Conservation (phyloP, 2,113 vertebrate genomes). For the Ceuthmochares aereus region DNA sequence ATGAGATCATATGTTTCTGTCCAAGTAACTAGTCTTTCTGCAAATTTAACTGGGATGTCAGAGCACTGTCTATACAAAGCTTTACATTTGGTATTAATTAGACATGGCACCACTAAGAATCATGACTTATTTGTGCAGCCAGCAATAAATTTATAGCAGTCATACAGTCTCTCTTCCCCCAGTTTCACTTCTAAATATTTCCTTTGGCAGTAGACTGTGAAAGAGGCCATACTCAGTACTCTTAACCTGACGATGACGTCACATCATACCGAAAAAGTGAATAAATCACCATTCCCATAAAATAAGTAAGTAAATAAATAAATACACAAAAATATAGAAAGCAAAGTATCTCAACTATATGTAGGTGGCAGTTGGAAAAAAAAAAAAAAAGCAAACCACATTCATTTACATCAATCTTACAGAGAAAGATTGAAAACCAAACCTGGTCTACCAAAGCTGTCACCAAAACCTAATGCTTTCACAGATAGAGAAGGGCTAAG, state of each 20-base stretch:
- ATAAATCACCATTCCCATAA: not conserved
- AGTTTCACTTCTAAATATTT: slow-evolving; percentile 48
- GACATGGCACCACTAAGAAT: not conserved
- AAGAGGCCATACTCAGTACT: not conserved
- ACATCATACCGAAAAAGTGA: not conserved
- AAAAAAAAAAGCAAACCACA: not conserved
- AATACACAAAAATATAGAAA: not conserved
- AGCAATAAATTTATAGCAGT: slow-evolving; percentile 37
- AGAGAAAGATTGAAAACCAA: not conserved
- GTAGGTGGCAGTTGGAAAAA: not conserved
- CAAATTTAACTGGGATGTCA: not conserved
- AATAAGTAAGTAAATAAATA: not conserved
- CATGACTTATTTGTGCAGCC: not conserved
- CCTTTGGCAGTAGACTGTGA: slow-evolving; percentile 12
- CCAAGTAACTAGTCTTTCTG: not conserved
- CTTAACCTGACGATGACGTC: not conserved
- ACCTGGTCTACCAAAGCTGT: not conserved
- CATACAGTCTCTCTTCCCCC: not conserved
- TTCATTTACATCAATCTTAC: not conserved
- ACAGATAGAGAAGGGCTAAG: not conserved
- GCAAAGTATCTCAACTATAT: not conserved
- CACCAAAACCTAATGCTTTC: not conserved
- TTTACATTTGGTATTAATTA: slow-evolving; percentile 48
- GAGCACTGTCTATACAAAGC: not conserved
- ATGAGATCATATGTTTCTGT: slow-evolving; percentile 6